Conservation (phyloP, 2,888 invertebrate genomes). For the Alsophila aescularia region DNA sequence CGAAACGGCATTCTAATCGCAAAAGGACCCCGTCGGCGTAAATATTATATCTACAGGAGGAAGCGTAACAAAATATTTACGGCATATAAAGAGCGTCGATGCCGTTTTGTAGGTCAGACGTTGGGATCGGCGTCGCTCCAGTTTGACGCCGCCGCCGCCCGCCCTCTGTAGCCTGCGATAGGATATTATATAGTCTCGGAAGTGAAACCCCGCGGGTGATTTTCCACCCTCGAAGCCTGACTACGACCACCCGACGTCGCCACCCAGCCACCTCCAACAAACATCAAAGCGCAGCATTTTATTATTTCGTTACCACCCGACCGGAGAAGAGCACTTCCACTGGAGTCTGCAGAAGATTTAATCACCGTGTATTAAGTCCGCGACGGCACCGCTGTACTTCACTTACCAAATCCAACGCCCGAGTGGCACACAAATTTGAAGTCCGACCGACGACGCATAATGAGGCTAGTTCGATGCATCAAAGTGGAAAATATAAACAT, state of each 20-base stretch:
- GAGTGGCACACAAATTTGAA: conserved; percentile 47
- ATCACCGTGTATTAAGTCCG: conserved; percentile 55
- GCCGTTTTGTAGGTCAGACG: conserved; percentile 72
- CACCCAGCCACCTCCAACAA: conserved; percentile 27
- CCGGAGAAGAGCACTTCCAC: conserved; percentile 54
- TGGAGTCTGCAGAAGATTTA: conserved; percentile 55
- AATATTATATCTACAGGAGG: conserved; percentile 67
- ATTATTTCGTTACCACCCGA: conserved; percentile 66
- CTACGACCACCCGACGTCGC: conserved; percentile 41
- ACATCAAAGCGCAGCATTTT: conserved; percentile 78
- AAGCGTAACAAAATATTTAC: conserved; percentile 68
- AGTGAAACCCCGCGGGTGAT: conserved; percentile 62
- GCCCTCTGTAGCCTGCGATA: conserved; percentile 60
- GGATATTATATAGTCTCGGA: conserved; percentile 47
- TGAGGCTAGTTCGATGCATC: conserved; percentile 44
- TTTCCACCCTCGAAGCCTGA: conserved; percentile 60
- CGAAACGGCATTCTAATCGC: conserved; percentile 76
- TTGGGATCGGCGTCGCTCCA: conserved; percentile 54
- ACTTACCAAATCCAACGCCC: conserved; percentile 52
- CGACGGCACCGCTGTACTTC: conserved; percentile 45
- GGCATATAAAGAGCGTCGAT: conserved; percentile 50
- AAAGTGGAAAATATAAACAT: conserved; percentile 56
- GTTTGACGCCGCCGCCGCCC: conserved; percentile 54
- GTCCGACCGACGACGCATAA: conserved; percentile 25
- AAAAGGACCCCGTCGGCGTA: conserved; percentile 63